A percentile compares a stretch with the other conserved stretches of the same genome.
Conservation (phyloP, 2,888 invertebrate genomes). For the Ischnura elegans region DNA sequence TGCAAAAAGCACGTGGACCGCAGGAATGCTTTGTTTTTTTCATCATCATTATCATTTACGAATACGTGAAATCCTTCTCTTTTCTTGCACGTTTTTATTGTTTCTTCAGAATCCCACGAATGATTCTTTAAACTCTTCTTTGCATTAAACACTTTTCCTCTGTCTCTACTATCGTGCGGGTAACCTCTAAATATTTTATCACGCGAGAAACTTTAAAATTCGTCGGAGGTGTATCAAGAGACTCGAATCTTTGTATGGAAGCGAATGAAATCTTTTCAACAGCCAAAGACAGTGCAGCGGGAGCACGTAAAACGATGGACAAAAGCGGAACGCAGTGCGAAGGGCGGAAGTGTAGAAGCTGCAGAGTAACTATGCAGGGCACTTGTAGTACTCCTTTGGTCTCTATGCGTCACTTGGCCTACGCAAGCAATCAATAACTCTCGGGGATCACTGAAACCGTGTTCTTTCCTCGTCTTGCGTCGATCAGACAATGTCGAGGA, state of each 20-base stretch:
- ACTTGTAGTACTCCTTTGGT: neutral
- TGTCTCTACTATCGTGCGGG: no score
- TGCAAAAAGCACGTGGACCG: conserved; percentile 49
- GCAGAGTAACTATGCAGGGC: neutral
- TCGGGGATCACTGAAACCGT: neutral
- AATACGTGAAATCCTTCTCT: neutral
- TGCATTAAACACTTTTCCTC: no score
- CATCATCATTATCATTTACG: neutral
- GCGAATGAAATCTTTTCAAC: no score
- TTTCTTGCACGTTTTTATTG: neutral
- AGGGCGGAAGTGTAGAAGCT: neutral
- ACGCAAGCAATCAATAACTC: conserved; percentile 7
- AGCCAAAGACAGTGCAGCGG: no score
- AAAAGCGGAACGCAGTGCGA: neutral
- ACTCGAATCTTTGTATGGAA: no score
- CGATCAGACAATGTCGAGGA: neutral
- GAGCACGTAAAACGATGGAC: neutral
- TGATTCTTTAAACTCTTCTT: no score
- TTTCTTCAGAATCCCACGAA: no score
- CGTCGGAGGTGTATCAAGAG: no score
- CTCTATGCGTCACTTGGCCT: neutral
- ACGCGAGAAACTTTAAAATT: neutral
- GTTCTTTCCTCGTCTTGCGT: neutral
- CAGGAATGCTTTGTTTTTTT: conserved; percentile 22
- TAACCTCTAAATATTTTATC: neutral